Evolutionary conservation across 2,113 vertebrate genomes (phyloP).

Genomic region (Callorhinus ursinus): DNA sequence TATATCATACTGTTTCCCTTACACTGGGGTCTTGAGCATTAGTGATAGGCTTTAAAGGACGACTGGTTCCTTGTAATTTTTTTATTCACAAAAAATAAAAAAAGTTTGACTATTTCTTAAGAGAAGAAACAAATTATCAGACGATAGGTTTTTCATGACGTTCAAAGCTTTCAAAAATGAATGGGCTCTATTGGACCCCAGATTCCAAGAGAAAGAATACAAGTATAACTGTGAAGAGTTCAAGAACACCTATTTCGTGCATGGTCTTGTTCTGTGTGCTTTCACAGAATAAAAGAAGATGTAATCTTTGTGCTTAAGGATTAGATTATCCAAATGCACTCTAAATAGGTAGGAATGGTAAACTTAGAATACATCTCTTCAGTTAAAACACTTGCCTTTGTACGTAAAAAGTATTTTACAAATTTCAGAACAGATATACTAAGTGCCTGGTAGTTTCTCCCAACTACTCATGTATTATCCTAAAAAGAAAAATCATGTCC

Average conservation of each 20-base stretch:
- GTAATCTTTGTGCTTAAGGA: neutral
- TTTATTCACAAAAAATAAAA: neutral
- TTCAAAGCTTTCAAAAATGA: constrained; percentile 33
- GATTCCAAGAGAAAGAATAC: neutral
- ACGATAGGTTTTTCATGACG: neutral
- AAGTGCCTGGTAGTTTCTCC: neutral
- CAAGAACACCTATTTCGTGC: neutral
- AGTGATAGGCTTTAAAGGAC: neutral
- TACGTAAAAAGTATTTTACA: neutral
- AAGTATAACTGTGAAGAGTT: neutral
- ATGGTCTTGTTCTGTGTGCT: neutral
- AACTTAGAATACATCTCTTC: neutral
- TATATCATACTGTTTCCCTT: neutral
- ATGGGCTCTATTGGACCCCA: neutral
- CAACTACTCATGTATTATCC: neutral
- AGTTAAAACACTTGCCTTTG: neutral
- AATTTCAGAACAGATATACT: neutral
- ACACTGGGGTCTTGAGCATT: neutral
- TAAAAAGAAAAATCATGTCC: neutral
- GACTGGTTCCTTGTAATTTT: neutral
- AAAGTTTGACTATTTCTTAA: neutral
- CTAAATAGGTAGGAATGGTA: neutral
- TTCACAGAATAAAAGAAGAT: neutral
- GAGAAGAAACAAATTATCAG: neutral
- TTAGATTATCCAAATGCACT: neutral